These are phyloP conservation scores for Laticauda laticaudata DNA, from an alignment of 2,113 vertebrate genomes.

Conservation along the genomic window DNA sequence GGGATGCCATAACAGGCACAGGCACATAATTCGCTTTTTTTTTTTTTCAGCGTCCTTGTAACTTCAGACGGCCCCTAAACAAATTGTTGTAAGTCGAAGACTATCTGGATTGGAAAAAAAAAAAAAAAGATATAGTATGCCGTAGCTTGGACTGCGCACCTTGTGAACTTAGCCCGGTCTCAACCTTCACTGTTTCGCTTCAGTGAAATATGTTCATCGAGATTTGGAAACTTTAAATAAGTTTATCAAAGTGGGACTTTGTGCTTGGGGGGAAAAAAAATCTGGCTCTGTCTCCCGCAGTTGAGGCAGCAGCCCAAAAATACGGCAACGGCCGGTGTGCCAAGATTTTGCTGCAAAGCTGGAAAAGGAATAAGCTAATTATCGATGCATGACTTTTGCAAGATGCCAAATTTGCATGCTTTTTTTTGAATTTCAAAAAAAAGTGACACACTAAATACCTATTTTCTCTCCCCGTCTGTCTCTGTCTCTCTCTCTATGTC, in stretches of 20 bases:
- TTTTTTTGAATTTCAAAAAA: neutral
- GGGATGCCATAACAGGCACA: too few species aligned
- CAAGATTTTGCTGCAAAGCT: neutral
- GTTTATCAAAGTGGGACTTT: neutral
- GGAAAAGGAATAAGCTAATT: neutral
- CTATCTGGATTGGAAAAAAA: neutral
- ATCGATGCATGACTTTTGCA: neutral
- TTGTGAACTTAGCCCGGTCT: neutral
- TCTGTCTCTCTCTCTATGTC: too few species aligned
- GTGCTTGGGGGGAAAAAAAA: neutral
- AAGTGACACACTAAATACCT: neutral
- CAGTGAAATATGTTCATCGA: neutral
- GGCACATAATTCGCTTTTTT: too few species aligned
- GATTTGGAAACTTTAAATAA: neutral
- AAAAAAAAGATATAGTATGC: neutral
- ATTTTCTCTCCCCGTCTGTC: neutral
- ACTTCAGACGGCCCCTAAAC: neutral
- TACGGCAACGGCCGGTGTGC: accelerated
- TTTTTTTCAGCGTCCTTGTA: neutral
- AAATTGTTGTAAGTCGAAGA: neutral
- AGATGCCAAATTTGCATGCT: neutral
- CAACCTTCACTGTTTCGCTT: neutral
- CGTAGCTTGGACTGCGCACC: neutral
- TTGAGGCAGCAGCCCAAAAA: neutral
- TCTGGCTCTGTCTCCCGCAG: neutral